A percentile compares a stretch with the other conserved stretches of the same genome.
phyloP scores from a whole-genome alignment of 1,140 invertebrate species.

The Charaxes varanes region DNA sequence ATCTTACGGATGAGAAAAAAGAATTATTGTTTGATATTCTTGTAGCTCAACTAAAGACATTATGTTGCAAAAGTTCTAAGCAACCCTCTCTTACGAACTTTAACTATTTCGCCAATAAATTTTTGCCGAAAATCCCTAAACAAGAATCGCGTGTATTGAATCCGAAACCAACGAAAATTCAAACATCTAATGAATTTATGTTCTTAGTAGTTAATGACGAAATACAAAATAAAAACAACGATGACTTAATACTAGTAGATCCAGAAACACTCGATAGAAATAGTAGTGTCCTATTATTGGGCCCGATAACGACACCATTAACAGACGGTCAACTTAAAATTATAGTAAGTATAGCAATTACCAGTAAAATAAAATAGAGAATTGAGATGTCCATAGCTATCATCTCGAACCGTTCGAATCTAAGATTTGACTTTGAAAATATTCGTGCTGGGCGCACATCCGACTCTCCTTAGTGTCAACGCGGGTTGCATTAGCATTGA shows the following conservation, averaged over 20 bases:
- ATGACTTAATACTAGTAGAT: conserved; percentile 49
- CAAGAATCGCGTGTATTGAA: conserved; percentile 3
- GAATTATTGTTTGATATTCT: conserved; percentile 56
- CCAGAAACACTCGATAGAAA: conserved; percentile 56
- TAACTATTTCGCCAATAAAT: not conserved
- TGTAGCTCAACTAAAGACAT: conserved; percentile 47
- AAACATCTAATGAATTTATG: conserved; percentile 40
- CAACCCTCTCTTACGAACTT: conserved; percentile 13
- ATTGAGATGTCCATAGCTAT: too few species aligned
- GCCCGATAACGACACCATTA: conserved; percentile 47
- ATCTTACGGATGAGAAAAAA: conserved; percentile 38
- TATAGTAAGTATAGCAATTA: conserved; percentile 43
- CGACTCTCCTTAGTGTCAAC: too few species aligned
- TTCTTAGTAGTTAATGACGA: conserved; percentile 62
- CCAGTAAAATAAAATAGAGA: too few species aligned
- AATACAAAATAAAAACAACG: conserved; percentile 42
- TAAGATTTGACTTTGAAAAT: too few species aligned
- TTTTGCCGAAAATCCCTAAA: conserved; percentile 5
- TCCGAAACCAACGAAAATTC: not conserved
- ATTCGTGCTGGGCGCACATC: too few species aligned
- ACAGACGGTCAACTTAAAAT: conserved; percentile 44
- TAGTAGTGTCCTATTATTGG: conserved; percentile 53
- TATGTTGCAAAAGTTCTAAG: conserved; percentile 48
- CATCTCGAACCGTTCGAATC: too few species aligned
- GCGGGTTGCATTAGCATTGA: too few species aligned